A percentile compares a stretch with the other conserved stretches of the same genome.
Evolutionary conservation across 1,140 invertebrate species (phyloP).

Genomic region (Formica exsecta): DNA sequence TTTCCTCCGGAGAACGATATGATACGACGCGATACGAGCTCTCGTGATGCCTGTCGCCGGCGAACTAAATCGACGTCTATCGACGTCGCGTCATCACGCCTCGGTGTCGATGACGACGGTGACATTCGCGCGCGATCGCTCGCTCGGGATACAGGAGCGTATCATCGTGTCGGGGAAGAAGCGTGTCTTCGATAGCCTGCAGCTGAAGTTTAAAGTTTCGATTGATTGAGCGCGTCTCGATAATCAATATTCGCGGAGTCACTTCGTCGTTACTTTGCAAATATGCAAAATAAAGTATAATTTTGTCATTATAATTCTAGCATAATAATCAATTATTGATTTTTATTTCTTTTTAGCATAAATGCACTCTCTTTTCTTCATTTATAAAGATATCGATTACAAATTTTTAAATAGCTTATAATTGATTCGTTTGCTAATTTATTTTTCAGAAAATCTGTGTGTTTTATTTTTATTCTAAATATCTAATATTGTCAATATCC

Average conservation of each 20-base stretch:
- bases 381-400: background rate
- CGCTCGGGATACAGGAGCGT: constrained; percentile 10
- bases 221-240: background rate
- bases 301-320: background rate
- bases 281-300: no score
- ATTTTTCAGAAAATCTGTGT: background rate
- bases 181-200: constrained; percentile 27
- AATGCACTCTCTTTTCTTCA: background rate
- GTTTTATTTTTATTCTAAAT: background rate
- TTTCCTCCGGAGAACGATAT: no score
- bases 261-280: constrained; percentile 28
- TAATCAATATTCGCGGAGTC: constrained; percentile 19
- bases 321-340: no score
- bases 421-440: background rate
- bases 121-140: background rate
- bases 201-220: constrained; percentile 26
- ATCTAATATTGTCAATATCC: background rate
- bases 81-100: constrained; percentile 31
- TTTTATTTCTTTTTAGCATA: background rate
- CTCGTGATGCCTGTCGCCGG: constrained; percentile 32
- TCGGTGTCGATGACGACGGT: constrained; percentile 42
- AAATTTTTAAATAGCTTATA: background rate
- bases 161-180: constrained; percentile 35
- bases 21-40: background rate
- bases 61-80: constrained; percentile 54